phyloP scores from a whole-genome alignment of 1,140 invertebrate species.

The Leptoteleia sp. region DNA sequence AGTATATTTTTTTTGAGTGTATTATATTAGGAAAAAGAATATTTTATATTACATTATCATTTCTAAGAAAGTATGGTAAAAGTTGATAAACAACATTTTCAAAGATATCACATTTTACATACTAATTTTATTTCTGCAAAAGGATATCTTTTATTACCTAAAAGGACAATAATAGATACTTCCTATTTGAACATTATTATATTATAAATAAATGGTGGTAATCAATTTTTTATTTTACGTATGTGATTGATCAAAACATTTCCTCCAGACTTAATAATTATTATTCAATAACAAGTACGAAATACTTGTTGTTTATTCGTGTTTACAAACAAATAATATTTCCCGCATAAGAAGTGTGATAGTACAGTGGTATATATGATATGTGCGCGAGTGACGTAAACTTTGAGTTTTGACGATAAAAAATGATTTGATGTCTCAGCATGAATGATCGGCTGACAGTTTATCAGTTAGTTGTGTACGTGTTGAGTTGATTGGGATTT shows the following conservation, averaged over 20 bases:
- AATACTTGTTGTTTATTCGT: constrained; percentile 14
- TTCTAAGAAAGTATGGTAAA: too few species aligned
- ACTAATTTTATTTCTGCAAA: too few species aligned
- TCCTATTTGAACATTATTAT: too few species aligned
- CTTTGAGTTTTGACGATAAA: constrained; percentile 13
- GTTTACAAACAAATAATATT: constrained; percentile 37
- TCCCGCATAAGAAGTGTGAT: neutral
- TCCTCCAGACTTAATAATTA: constrained; percentile 17
- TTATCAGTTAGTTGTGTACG: neutral
- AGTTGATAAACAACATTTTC: too few species aligned
- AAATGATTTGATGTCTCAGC: constrained; percentile 19
- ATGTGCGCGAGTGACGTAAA: constrained; percentile 19
- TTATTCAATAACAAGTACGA: constrained; percentile 14
- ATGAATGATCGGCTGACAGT: constrained; percentile 19
- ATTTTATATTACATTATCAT: too few species aligned
- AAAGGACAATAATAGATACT: too few species aligned
- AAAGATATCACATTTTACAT: too few species aligned
- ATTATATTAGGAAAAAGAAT: too few species aligned
- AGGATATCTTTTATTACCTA: too few species aligned
- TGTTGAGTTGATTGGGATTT: constrained; percentile 23
- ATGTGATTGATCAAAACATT: neutral
- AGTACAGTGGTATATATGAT: too few species aligned
- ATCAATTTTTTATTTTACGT: constrained; percentile 12
- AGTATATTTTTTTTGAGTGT: too few species aligned
- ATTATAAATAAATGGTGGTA: too few species aligned